phyloP scores from a whole-genome alignment of 2,888 invertebrate species.

The Eristalis arbustorum region DNA sequence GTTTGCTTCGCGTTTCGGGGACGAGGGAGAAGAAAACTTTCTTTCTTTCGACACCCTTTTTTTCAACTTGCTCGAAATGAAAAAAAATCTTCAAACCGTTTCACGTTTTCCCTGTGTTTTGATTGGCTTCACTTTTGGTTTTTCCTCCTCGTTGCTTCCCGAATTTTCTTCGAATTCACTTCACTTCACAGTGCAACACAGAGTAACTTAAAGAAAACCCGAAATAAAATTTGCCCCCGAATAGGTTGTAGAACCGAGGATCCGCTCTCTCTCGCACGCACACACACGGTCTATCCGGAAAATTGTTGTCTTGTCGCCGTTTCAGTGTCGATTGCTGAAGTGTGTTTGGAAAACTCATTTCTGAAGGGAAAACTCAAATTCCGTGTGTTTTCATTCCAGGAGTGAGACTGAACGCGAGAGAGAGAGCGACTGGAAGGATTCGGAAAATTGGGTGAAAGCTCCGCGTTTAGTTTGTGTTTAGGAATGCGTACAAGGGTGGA shows the following conservation, averaged over 20 bases:
- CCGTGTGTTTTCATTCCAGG: slow-evolving; percentile 59
- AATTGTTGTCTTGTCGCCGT: slow-evolving; percentile 40
- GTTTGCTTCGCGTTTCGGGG: not conserved
- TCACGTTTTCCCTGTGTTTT: slow-evolving; percentile 3
- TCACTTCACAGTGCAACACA: not conserved
- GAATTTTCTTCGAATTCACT: not conserved
- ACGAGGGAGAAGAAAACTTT: not conserved
- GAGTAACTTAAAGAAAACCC: not conserved
- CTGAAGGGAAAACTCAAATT: slow-evolving; percentile 23
- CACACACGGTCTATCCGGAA: slow-evolving; percentile 38
- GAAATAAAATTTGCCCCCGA: slow-evolving; percentile 35
- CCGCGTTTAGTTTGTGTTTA: slow-evolving; percentile 11
- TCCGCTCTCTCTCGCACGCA: not conserved
- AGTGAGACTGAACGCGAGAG: not conserved
- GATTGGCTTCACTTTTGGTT: not conserved
- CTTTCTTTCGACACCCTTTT: slow-evolving; percentile 10
- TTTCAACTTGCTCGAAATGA: not conserved
- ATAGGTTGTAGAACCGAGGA: slow-evolving; percentile 13
- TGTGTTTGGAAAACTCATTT: slow-evolving; percentile 41
- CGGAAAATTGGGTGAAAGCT: slow-evolving; percentile 68
- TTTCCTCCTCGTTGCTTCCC: not conserved
- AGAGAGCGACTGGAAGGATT: slow-evolving; percentile 9
- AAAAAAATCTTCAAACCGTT: slow-evolving; percentile 25
- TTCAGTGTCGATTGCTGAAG: slow-evolving; percentile 56
- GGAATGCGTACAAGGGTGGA: slow-evolving; percentile 12